A percentile compares a stretch with the other conserved stretches of the same genome.
phyloP scores from a whole-genome alignment of 2,888 invertebrate genomes.

The Baccha elongata region DNA sequence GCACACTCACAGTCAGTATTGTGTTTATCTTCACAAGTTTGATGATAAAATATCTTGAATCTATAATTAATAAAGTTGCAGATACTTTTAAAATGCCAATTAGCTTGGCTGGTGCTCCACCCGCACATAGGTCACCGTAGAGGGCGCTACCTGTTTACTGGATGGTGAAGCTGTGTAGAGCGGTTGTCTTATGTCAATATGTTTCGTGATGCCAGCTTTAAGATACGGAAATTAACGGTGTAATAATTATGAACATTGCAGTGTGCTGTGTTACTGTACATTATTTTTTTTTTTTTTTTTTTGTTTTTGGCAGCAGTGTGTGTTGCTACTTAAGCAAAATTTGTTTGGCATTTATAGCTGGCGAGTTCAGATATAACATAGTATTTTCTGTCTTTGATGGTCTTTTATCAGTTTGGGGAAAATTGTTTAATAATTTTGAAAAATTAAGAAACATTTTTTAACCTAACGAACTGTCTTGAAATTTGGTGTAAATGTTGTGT shows the following conservation, averaged over 20 bases:
- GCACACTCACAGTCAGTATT: neutral
- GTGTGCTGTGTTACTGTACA: neutral
- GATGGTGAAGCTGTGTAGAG: constrained; percentile 7
- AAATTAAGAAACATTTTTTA: constrained; percentile 35
- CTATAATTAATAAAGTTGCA: constrained; percentile 57
- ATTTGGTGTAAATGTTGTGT: neutral
- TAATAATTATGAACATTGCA: constrained; percentile 33
- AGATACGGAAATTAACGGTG: constrained; percentile 47
- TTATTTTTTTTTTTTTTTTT: neutral
- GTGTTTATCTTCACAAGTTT: constrained; percentile 32
- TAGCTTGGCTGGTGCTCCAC: constrained; percentile 60
- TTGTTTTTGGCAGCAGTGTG: neutral
- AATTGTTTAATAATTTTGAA: constrained; percentile 6
- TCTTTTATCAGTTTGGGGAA: constrained; percentile 24
- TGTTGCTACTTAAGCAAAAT: constrained; percentile 17
- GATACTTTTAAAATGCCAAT: constrained; percentile 66
- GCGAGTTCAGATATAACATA: constrained; percentile 24
- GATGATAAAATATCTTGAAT: constrained; percentile 68
- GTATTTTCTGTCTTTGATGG: neutral
- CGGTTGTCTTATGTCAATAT: constrained; percentile 20
- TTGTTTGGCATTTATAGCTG: constrained; percentile 50
- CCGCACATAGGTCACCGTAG: constrained; percentile 54
- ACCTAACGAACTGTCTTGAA: constrained; percentile 21
- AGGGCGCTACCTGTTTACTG: constrained; percentile 32
- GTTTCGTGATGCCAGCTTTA: constrained; percentile 10